phyloP scores from a whole-genome alignment of 2,797 vertebrate species.

The Phrynocephalus forsythii region DNA sequence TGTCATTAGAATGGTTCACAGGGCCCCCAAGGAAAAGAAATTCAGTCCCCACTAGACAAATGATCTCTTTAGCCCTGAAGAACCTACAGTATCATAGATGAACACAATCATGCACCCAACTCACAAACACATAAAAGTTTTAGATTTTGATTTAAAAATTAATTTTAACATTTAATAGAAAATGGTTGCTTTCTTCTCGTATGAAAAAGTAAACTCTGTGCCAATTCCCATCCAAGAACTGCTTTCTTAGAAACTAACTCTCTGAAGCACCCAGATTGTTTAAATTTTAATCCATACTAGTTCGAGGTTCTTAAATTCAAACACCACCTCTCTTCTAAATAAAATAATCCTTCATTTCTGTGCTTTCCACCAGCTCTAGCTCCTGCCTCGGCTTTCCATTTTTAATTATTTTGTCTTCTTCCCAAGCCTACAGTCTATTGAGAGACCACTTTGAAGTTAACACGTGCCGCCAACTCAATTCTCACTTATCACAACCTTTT shows the following conservation, averaged over 20 bases:
- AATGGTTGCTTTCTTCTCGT: slow-evolving; percentile 74
- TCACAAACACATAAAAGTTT: too few relatives aligned
- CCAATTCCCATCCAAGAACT: slow-evolving; percentile 56
- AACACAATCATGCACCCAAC: too few relatives aligned
- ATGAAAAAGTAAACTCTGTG: slow-evolving; percentile 81
- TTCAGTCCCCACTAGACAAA: too few relatives aligned
- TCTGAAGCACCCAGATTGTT: slow-evolving; percentile 77
- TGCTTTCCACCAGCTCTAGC: slow-evolving; percentile 51
- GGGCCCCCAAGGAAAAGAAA: too few relatives aligned
- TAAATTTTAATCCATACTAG: slow-evolving; percentile 80
- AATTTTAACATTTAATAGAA: slow-evolving; percentile 81
- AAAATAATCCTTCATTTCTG: slow-evolving; percentile 58
- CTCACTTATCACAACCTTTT: too few relatives aligned
- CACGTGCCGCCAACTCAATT: too few relatives aligned
- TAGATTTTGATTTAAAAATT: too few relatives aligned
- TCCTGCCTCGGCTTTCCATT: slow-evolving; percentile 48
- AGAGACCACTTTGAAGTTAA: slow-evolving; percentile 33
- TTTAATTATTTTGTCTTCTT: slow-evolving; percentile 28
- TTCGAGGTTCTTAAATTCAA: slow-evolving; percentile 78
- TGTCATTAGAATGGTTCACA: too few relatives aligned
- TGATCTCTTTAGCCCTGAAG: too few relatives aligned
- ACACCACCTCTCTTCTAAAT: slow-evolving; percentile 73
- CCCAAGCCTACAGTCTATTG: slow-evolving; percentile 21
- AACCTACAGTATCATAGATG: too few relatives aligned
- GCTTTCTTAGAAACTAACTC: slow-evolving; percentile 37